A percentile compares a stretch with the other conserved stretches of the same genome.
Conservation (phyloP, 2,797 vertebrate species). For the Trachops cirrhosus region DNA sequence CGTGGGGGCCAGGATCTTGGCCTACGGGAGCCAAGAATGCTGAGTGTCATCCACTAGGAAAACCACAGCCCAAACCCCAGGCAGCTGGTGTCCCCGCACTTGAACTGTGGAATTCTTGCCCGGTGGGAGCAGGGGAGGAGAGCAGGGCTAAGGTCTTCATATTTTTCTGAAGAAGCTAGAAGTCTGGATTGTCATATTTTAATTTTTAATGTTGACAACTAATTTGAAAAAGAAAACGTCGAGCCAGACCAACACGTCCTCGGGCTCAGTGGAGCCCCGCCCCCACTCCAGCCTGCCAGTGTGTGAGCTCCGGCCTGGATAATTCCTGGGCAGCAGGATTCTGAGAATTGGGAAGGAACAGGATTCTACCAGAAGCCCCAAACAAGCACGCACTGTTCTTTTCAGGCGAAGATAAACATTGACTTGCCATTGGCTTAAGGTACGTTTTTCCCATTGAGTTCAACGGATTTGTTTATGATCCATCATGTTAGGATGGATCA, state of each 20-base stretch:
- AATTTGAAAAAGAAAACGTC: background rate
- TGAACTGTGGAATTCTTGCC: rapidly evolving
- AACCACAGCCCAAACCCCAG: background rate
- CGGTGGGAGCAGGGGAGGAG: background rate
- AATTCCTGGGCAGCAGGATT: background rate
- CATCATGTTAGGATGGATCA: too few relatives aligned
- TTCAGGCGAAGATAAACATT: background rate
- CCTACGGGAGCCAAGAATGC: background rate
- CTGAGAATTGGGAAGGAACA: background rate
- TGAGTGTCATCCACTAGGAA: background rate
- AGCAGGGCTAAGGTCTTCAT: background rate
- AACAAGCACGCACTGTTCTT: background rate
- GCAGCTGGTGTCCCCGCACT: too few relatives aligned
- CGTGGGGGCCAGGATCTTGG: background rate
- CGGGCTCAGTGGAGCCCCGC: background rate
- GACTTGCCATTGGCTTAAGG: background rate
- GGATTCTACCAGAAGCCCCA: background rate
- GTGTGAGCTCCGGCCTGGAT: background rate
- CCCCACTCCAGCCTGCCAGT: background rate
- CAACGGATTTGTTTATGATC: background rate
- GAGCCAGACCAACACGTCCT: background rate
- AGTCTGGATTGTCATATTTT: background rate
- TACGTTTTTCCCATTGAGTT: background rate
- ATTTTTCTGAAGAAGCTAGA: background rate
- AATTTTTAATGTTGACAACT: background rate